Percentiles rank a stretch among this genome's conserved stretches.
phyloP scores from a whole-genome alignment of 1,140 invertebrate genomes.

The Eurosta solidaginis region DNA sequence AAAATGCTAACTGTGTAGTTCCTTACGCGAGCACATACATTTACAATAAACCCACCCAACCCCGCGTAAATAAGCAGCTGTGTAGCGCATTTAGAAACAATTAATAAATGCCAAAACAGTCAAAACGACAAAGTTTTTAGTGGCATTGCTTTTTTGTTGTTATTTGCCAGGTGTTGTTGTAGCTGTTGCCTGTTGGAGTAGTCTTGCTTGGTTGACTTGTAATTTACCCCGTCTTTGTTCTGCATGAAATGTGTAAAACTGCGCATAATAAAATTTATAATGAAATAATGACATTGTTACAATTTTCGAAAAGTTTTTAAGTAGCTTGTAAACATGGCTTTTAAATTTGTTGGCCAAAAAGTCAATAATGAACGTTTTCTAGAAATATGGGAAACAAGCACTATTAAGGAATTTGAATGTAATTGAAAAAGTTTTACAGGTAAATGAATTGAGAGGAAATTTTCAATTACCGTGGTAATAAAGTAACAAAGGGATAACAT shows the following conservation, averaged over 20 bases:
- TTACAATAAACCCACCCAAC: neutral
- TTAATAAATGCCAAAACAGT: constrained; percentile 27
- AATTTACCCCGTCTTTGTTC: neutral
- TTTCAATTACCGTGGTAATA: no score
- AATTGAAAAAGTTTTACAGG: neutral
- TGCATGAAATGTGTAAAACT: neutral
- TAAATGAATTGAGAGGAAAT: neutral
- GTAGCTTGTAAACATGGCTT: constrained; percentile 13
- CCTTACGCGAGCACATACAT: no score
- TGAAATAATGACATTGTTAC: constrained; percentile 21
- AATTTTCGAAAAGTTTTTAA: constrained; percentile 19
- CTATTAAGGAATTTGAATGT: neutral
- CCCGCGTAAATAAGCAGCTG: constrained; percentile 8
- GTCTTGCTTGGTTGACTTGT: neutral
- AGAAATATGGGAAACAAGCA: neutral
- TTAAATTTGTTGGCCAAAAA: neutral
- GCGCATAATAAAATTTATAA: constrained; percentile 28
- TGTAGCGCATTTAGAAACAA: constrained; percentile 13
- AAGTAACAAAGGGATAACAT: neutral
- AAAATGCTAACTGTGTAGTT: no score
- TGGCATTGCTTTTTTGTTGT: neutral
- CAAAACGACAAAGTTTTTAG: constrained; percentile 6
- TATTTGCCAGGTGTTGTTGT: no score
- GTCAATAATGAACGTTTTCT: neutral
- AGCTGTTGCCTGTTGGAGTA: neutral